Percentiles rank a stretch among this genome's conserved stretches.
Conservation (phyloP, 2,797 vertebrate genomes). For the Coluber constrictor region DNA sequence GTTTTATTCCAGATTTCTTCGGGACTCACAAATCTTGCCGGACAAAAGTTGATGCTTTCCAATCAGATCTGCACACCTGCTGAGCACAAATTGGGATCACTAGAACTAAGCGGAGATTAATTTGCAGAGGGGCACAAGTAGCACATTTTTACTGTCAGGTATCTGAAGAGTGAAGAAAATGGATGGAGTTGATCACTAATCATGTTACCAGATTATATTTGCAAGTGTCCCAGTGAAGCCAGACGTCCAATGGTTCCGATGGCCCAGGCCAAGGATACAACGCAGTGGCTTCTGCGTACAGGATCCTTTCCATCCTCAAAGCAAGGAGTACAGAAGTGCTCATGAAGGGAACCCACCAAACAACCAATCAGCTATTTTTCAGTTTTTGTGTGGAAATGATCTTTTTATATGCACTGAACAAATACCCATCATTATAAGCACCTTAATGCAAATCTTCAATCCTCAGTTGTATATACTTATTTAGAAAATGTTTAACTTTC, state of each 20-base stretch:
- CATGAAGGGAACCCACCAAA: background rate
- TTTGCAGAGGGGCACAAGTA: background rate
- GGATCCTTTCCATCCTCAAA: background rate
- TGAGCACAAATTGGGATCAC: background rate
- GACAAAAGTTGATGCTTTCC: background rate
- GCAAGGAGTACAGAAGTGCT: background rate
- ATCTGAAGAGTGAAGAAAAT: background rate
- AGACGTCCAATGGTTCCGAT: too few relatives aligned
- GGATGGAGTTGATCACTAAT: background rate
- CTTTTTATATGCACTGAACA: constrained; percentile 64
- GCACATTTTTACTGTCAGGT: too few relatives aligned
- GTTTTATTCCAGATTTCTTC: background rate
- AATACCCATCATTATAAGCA: constrained; percentile 48
- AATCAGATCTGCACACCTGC: background rate
- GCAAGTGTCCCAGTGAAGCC: background rate
- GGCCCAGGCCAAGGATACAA: background rate
- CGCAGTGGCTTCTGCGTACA: too few relatives aligned
- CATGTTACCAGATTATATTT: background rate
- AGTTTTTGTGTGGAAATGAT: background rate
- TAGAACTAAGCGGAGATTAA: background rate
- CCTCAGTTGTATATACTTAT: constrained; percentile 60
- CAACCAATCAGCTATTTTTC: background rate
- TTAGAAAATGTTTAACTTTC: constrained; percentile 19
- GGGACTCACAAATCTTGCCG: background rate
- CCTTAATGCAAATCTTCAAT: constrained; percentile 53